phyloP scores from a whole-genome alignment of 2,888 invertebrate species.

The Lymantria monacha region DNA sequence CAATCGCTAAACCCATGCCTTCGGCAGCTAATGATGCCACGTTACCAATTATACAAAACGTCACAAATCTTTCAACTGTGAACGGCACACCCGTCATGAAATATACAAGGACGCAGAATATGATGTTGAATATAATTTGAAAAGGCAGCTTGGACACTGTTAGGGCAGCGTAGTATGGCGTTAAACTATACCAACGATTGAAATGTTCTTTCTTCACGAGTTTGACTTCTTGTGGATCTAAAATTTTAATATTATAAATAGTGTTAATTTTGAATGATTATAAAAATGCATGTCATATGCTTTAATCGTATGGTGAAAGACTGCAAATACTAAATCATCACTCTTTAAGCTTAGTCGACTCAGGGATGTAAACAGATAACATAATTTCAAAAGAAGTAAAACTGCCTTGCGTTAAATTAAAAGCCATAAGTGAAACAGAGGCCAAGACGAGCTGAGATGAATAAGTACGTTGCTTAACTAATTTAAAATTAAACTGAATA shows the following conservation, averaged over 20 bases:
- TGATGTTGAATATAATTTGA: slow-evolving; percentile 80
- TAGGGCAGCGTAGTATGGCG: slow-evolving; percentile 85
- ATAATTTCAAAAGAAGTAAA: no score
- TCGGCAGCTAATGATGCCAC: slow-evolving; percentile 89
- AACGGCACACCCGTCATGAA: slow-evolving; percentile 87
- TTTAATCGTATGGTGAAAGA: no score
- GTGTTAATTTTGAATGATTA: no score
- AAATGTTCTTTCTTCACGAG: slow-evolving; percentile 86
- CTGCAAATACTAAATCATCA: no score
- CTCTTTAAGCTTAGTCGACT: no score
- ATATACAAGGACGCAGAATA: slow-evolving; percentile 84
- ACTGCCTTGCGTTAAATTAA: no score
- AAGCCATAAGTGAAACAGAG: no score
- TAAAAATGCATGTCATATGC: no score
- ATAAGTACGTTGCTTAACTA: no score
- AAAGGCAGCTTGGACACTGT: slow-evolving; percentile 84
- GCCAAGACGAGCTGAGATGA: no score
- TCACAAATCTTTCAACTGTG: slow-evolving; percentile 83
- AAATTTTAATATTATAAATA: slow-evolving; percentile 24
- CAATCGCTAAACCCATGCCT: slow-evolving; percentile 89
- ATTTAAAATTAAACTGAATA: no score
- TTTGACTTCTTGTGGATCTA: slow-evolving; percentile 87
- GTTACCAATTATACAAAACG: slow-evolving; percentile 86
- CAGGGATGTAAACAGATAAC: no score
- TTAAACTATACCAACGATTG: slow-evolving; percentile 86